Conservation (phyloP, 2,888 invertebrate genomes). For the Coelopa pilipes region DNA sequence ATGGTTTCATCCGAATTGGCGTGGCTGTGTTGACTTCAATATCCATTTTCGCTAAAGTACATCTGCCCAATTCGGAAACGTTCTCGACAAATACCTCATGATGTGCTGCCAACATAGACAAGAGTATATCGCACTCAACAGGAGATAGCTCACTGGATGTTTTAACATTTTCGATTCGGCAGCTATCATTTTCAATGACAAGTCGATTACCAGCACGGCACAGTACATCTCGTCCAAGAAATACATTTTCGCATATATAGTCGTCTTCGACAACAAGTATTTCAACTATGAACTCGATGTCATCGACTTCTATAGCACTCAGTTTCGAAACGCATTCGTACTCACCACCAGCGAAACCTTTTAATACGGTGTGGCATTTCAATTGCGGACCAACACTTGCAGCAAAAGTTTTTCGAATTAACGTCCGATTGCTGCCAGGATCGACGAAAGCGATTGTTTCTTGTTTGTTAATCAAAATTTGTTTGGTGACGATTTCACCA, state of each 20-base stretch:
- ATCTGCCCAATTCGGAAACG: conserved; percentile 33
- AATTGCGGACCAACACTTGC: neutral
- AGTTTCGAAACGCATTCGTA: conserved; percentile 13
- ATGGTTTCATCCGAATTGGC: conserved; percentile 41
- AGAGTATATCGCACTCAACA: neutral
- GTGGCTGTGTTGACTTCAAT: conserved; percentile 33
- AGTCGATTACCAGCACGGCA: conserved; percentile 36
- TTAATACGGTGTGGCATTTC: neutral
- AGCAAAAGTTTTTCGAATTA: conserved; percentile 29
- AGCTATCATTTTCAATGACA: conserved; percentile 37
- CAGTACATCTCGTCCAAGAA: conserved; percentile 37
- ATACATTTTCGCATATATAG: conserved; percentile 28
- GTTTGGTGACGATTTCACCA: conserved; percentile 31
- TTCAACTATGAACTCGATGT: conserved; percentile 2
- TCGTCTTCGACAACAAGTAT: conserved; percentile 32
- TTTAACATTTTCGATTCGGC: neutral
- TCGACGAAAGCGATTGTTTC: conserved; percentile 27
- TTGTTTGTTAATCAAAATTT: conserved; percentile 28
- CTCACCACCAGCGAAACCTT: neutral
- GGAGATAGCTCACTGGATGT: no score
- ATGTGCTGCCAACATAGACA: conserved; percentile 10
- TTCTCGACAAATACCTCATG: conserved; percentile 26
- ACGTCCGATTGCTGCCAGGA: conserved; percentile 17
- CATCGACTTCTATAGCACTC: conserved; percentile 28
- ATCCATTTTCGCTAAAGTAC: conserved; percentile 36